Conservation (phyloP, 53 echinoderm and acorn worm genomes). For the Echinarachnius parma region DNA sequence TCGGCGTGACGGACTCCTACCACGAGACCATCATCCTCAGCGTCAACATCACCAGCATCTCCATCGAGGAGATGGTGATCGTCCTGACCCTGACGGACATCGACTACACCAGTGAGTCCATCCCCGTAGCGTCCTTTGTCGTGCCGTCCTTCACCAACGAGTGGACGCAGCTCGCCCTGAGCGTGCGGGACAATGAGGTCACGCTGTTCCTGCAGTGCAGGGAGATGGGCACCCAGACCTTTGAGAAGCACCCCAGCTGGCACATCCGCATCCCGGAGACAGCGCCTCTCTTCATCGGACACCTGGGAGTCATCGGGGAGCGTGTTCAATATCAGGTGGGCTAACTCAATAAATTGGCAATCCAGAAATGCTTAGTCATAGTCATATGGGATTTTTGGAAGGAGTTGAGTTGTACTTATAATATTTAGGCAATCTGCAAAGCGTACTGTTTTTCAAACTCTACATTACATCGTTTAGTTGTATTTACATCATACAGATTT, state of each 20-base stretch:
- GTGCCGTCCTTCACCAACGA: constrained; percentile 76
- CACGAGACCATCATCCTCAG: constrained; percentile 71
- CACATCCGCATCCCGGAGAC: constrained; percentile 57
- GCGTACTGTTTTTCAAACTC: too few species aligned
- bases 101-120: constrained; percentile 28
- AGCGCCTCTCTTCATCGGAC: constrained; percentile 79
- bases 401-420: too few species aligned
- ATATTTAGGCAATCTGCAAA: too few species aligned
- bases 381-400: too few species aligned
- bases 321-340: constrained; percentile 48
- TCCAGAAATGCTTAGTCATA: too few species aligned
- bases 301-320: constrained; percentile 59
- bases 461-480: too few species aligned
- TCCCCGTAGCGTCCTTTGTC: constrained; percentile 59
- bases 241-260: constrained; percentile 66
- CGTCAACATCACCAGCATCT: constrained; percentile 65
- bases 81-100: constrained; percentile 64
- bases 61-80: constrained; percentile 46
- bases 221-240: constrained; percentile 55
- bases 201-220: constrained; percentile 72
- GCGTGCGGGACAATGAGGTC: constrained; percentile 66
- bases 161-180: constrained; percentile 79
- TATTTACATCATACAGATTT: too few species aligned
- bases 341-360: too few species aligned
- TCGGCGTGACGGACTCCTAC: constrained; percentile 63